Conservation (phyloP, 2,888 invertebrate species). For the Fragum sueziense region DNA sequence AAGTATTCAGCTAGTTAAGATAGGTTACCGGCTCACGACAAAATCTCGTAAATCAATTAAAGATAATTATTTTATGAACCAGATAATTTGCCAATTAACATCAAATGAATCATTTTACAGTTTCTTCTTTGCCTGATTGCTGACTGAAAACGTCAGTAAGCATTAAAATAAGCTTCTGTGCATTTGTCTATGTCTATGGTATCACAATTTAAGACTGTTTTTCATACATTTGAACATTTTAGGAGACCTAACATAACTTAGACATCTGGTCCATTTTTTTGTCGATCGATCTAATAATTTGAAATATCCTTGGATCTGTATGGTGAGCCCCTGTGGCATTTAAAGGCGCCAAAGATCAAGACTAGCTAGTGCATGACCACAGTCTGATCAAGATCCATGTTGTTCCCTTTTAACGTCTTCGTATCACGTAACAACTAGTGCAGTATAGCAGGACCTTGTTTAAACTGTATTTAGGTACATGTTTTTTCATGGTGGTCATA, state of each 20-base stretch:
- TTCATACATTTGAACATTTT: not conserved
- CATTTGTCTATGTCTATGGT: no score
- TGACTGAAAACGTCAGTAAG: not conserved
- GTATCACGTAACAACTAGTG: no score
- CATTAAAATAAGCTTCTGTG: not conserved
- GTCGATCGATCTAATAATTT: not conserved
- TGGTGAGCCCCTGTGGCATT: not conserved
- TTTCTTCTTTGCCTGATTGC: not conserved
- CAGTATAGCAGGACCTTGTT: no score
- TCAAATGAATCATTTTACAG: not conserved
- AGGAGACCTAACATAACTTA: not conserved
- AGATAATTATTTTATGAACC: no score
- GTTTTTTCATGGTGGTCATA: not conserved
- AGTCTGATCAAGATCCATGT: no score
- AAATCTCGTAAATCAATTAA: not conserved
- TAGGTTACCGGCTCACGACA: not conserved
- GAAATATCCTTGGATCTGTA: not conserved
- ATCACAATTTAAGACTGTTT: not conserved
- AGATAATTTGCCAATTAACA: not conserved
- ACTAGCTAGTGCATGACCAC: no score
- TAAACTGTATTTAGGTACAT: no score
- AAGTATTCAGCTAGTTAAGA: not conserved
- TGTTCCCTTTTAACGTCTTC: no score
- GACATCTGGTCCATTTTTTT: not conserved
- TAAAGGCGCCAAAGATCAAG: not conserved